Evolutionary conservation across 2,888 invertebrate genomes (phyloP).

Genomic region (Chymomyza procnemis): DNA sequence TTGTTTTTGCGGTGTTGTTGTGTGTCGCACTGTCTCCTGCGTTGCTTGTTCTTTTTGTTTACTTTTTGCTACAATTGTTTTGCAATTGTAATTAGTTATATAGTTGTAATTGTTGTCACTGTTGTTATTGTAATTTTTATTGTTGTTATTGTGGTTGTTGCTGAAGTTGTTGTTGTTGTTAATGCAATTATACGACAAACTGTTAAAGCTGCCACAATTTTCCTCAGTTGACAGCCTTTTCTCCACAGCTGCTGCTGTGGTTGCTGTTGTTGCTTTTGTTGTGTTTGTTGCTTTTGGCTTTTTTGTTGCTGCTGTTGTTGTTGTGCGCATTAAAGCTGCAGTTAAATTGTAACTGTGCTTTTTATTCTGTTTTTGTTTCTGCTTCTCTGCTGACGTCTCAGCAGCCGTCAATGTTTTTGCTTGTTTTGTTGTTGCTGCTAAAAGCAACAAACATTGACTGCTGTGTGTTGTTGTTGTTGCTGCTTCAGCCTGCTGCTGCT

Average conservation of each 20-base stretch:
- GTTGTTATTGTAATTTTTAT: constrained; percentile 61
- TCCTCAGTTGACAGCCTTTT: constrained; percentile 14
- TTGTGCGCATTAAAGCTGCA: constrained; percentile 65
- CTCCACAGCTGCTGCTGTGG: constrained; percentile 3
- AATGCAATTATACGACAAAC: constrained; percentile 28
- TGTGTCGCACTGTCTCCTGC: constrained; percentile 35
- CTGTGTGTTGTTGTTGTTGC: constrained; percentile 27
- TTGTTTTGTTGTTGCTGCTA: constrained; percentile 22
- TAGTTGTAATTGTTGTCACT: constrained; percentile 59
- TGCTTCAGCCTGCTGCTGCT: constrained; percentile 15
- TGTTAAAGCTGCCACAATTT: constrained; percentile 53
- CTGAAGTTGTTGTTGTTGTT: constrained; percentile 23
- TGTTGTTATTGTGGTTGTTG: constrained; percentile 46
- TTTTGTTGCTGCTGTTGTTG: constrained; percentile 66
- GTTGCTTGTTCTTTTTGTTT: constrained; percentile 38
- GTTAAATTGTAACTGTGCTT: constrained; percentile 61
- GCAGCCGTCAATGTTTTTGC: constrained; percentile 24
- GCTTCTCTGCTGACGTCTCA: constrained; percentile 33
- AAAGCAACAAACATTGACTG: constrained; percentile 17
- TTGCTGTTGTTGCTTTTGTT: constrained; percentile 13
- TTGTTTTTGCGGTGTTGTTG: constrained; percentile 27
- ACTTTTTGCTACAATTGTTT: constrained; percentile 61
- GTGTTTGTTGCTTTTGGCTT: constrained; percentile 18
- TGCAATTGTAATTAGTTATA: constrained; percentile 66
- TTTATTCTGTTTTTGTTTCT: constrained; percentile 52